Percentiles rank a stretch among this genome's conserved stretches.
phyloP scores from a whole-genome alignment of 2,888 invertebrate genomes.

The Mythimna albipuncta region DNA sequence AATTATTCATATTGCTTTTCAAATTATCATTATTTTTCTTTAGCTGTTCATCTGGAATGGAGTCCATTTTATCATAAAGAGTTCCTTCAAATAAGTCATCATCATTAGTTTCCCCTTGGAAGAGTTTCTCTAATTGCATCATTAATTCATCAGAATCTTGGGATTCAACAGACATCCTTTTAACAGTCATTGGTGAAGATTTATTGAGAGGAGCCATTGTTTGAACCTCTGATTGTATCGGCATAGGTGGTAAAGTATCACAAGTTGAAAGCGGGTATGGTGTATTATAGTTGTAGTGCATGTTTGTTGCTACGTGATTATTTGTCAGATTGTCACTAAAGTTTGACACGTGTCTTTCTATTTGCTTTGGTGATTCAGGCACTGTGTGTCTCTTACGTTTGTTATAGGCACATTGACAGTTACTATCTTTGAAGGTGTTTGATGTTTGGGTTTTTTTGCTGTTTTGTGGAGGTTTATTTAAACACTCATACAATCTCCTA shows the following conservation, averaged over 20 bases:
- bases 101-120: conserved; percentile 81
- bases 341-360: conserved; percentile 33
- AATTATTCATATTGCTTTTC: conserved; percentile 51
- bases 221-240: conserved; percentile 33
- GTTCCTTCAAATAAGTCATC: conserved; percentile 85
- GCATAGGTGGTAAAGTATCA: conserved; percentile 28
- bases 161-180: conserved; percentile 70
- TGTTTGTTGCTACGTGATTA: conserved; percentile 33
- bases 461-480: conserved; percentile 77
- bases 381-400: conserved; percentile 73
- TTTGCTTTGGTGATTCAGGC: conserved; percentile 60
- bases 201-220: conserved; percentile 40
- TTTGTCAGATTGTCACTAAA: conserved; percentile 11
- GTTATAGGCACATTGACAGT: conserved; percentile 76
- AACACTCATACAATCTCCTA: conserved; percentile 79
- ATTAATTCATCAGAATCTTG: conserved; percentile 82
- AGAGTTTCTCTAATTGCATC: conserved; percentile 85
- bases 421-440: conserved; percentile 64
- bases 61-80: conserved; percentile 73
- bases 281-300: conserved; percentile 60
- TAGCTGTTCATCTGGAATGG: conserved; percentile 62
- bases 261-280: conserved; percentile 51
- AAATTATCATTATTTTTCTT: conserved; percentile 60
- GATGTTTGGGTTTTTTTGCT: conserved; percentile 80
- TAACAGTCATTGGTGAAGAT: conserved; percentile 54